Evolutionary conservation across 1,140 invertebrate genomes (phyloP).

Genomic region (Zaprionus lachaisei): DNA sequence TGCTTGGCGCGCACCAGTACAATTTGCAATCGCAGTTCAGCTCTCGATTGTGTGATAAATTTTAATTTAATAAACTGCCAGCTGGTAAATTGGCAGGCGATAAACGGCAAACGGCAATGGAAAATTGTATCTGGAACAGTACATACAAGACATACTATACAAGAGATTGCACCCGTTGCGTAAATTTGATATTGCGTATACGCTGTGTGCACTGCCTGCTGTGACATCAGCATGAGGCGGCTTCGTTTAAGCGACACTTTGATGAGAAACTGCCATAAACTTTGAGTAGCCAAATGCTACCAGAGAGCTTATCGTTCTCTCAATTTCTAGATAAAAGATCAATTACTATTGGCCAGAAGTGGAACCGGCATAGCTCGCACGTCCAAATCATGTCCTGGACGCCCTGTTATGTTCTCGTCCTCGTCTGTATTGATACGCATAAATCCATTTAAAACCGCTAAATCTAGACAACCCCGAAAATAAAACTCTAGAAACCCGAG

Average conservation of each 20-base stretch:
- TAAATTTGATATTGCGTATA: conserved; percentile 45
- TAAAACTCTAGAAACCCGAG: conserved; percentile 32
- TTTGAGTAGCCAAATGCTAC: conserved; percentile 27
- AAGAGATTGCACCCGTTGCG: background rate
- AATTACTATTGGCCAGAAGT: conserved; percentile 48
- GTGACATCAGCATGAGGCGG: conserved; percentile 49
- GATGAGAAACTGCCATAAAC: conserved; percentile 29
- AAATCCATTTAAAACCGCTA: conserved; percentile 68
- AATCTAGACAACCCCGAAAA: conserved; percentile 52
- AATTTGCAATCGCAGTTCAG: conserved; percentile 67
- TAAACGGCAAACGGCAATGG: background rate
- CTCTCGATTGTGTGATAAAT: conserved; percentile 64
- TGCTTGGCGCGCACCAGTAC: conserved; percentile 41
- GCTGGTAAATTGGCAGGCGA: conserved; percentile 16
- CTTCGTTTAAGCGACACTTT: background rate
- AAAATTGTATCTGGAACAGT: conserved; percentile 6
- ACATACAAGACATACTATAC: conserved; percentile 10
- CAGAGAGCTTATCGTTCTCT: conserved; percentile 35
- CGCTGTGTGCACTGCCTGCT: conserved; percentile 29
- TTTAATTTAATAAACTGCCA: conserved; percentile 68
- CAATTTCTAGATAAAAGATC: conserved; percentile 59
- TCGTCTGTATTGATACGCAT: conserved; percentile 31
- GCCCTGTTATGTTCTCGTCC: background rate
- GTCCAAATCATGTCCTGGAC: conserved; percentile 1
- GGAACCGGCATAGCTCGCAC: conserved; percentile 21